Percentiles rank a stretch among this genome's conserved stretches.
phyloP scores from a whole-genome alignment of 1,140 invertebrate genomes.

The Sarcophaga bullata region DNA sequence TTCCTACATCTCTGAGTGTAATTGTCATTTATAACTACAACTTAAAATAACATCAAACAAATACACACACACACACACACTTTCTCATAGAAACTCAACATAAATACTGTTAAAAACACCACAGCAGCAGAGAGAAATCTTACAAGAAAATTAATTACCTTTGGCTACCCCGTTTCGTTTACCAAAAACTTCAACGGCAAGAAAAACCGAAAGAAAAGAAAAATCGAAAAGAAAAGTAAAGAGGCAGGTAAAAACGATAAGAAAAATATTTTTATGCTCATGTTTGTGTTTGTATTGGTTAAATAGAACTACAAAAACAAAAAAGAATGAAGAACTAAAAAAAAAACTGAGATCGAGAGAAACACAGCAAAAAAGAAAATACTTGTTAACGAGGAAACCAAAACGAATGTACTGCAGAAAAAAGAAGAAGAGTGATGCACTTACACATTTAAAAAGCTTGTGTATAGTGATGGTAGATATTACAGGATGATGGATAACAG shows the following conservation, averaged over 20 bases:
- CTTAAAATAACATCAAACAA: neutral
- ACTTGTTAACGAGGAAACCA: slow-evolving; percentile 11
- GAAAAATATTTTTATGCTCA: slow-evolving; percentile 17
- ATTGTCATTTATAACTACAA: neutral
- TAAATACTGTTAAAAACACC: neutral
- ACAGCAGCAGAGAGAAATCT: neutral
- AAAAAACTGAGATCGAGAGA: neutral
- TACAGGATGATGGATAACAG: neutral
- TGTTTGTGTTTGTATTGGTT: slow-evolving; percentile 4
- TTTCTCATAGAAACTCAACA: neutral
- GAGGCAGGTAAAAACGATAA: neutral
- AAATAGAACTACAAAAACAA: slow-evolving; percentile 12
- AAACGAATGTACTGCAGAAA: neutral
- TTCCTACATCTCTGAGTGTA: neutral
- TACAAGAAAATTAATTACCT: slow-evolving; percentile 41
- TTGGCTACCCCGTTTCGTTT: slow-evolving; percentile 30
- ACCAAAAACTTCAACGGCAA: neutral
- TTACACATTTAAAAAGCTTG: neutral
- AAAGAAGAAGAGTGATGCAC: neutral
- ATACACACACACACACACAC: neutral
- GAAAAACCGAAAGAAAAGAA: neutral
- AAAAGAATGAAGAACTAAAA: neutral
- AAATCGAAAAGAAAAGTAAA: neutral
- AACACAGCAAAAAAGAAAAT: neutral
- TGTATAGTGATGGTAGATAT: neutral